Evolutionary conservation across 2,888 invertebrate species (phyloP), one percentile per base, ranked within the genome.

Genomic region (Piscicola geometra): DNA sequence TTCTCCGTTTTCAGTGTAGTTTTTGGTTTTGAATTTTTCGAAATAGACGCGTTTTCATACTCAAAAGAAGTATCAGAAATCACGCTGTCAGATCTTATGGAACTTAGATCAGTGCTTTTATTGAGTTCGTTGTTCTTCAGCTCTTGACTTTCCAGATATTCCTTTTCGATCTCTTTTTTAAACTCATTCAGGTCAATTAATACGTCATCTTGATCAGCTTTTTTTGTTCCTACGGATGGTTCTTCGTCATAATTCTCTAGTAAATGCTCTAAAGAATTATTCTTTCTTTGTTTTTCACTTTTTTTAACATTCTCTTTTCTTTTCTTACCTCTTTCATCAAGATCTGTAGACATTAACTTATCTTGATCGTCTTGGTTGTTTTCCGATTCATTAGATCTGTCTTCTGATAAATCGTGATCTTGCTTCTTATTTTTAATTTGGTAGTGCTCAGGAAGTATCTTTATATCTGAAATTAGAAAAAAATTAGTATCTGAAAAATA

Each of bases 251-350:
- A 66, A 28, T 2, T 35, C 30, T 73, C 76, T 41, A 67, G 30
- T 18, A 73, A 21, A 32, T 67, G 47, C 2, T 71, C 76, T 25
- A 36, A 2, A 12, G 35, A 50, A 0, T 30, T 72, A 25, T 35
- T 33, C 33, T 33, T 71, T 25, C 21, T 75, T 35, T 71, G 30
- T 12, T 36, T 30, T 47, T 70, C 35, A 50, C 15, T 33, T 36
- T 32, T 76, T 60, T 76, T 75, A 47, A 36, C 75, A 15, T 3
- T 68, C 41, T 67, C 36, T 52, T 75, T 75, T 9, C 25, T 64
- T 33, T 77, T 75, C 50, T 76, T 75, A 9, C 25, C 41, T 33
- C 75, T 75, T 32, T 76, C 67, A 25, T 72, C 60, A 52, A 30
- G 18, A 52, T 72, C 72, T 50, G 2, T 15, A n/a, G 35, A 3